phyloP scores from a whole-genome alignment of 2,888 invertebrate genomes.

The Lymantria monacha region DNA sequence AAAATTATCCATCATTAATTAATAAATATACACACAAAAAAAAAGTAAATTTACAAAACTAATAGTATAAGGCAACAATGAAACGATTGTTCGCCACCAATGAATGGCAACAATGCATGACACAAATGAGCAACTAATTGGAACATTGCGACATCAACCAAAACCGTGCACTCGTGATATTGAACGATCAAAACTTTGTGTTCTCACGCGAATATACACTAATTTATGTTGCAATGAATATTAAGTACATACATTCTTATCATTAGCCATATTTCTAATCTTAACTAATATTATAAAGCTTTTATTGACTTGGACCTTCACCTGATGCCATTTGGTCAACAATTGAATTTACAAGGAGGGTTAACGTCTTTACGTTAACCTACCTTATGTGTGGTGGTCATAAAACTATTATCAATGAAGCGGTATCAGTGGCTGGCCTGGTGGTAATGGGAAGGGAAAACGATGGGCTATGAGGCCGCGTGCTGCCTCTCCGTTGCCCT shows the following conservation, averaged over 20 bases:
- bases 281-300: no score
- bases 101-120: slow-evolving; percentile 74
- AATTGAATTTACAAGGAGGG: no score
- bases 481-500: no score
- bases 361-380: no score
- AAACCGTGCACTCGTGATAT: slow-evolving; percentile 62
- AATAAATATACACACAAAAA: slow-evolving; percentile 16
- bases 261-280: no score
- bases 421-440: no score
- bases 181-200: slow-evolving; percentile 16
- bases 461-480: no score
- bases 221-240: slow-evolving; percentile 33
- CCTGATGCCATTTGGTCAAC: no score
- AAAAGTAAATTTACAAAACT: slow-evolving; percentile 56
- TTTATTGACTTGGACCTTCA: no score
- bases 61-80: slow-evolving; percentile 60
- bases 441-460: no score
- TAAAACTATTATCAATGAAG: no score
- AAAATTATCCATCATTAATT: slow-evolving; percentile 8
- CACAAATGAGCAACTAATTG: slow-evolving; percentile 80
- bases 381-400: no score
- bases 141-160: slow-evolving; percentile 72
- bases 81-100: slow-evolving; percentile 64
- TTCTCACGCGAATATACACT: slow-evolving; percentile 44
- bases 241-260: not conserved